Conservation (phyloP, 2,797 vertebrate species). For the Anisognathus igniventris region DNA sequence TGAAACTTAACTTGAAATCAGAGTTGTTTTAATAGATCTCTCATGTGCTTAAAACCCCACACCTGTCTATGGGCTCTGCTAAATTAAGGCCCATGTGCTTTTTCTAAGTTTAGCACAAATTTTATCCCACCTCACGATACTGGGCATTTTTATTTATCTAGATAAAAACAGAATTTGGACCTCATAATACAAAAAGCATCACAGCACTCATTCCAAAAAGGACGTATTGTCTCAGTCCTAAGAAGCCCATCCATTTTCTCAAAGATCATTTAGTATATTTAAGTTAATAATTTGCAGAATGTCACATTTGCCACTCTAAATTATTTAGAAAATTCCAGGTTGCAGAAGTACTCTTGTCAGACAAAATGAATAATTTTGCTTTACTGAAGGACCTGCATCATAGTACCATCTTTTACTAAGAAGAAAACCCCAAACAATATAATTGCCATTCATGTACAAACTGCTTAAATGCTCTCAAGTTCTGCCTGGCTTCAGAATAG, state of each 20-base stretch:
- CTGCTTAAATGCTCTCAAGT: conserved; percentile 37
- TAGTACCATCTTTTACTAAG: not conserved
- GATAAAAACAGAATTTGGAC: not conserved
- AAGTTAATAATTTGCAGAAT: not conserved
- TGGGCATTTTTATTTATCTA: not conserved
- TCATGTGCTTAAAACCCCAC: not conserved
- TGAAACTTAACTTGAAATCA: not conserved
- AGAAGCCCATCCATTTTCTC: not conserved
- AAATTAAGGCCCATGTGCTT: accelerated
- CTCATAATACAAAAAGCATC: not conserved
- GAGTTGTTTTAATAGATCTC: not conserved
- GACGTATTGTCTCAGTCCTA: not conserved
- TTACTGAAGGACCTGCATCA: not conserved
- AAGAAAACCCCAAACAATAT: conserved; percentile 40
- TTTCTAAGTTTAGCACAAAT: not conserved
- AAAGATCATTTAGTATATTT: not conserved
- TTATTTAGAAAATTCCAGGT: not conserved
- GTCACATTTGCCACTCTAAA: not conserved
- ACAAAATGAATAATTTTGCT: not conserved
- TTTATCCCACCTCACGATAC: not conserved
- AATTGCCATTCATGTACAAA: conserved; percentile 37
- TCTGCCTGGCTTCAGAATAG: conserved; percentile 40
- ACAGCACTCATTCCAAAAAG: not conserved
- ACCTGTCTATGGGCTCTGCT: not conserved
- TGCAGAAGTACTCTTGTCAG: not conserved